Evolutionary conservation across 2,888 invertebrate genomes (phyloP), one percentile per base, ranked within the genome.

Genomic region (Macrosoma leucophasiata): DNA sequence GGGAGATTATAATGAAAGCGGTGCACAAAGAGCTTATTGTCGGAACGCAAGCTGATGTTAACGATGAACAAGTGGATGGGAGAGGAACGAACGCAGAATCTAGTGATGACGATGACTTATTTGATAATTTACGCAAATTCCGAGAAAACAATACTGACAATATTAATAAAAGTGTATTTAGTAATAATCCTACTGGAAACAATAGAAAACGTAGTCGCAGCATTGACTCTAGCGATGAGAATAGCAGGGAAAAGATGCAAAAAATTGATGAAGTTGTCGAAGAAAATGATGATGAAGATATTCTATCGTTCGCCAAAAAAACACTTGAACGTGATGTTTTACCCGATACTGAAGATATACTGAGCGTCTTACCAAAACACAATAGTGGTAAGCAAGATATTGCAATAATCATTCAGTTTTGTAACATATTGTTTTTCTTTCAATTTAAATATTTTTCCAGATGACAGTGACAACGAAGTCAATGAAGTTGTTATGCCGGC

Each of bases 1-100:
- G 85, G 30, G 81, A 84, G 50, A 72, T 88, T 29, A 81, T 90
- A 41, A 71, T 78, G 31, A 82, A 86, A 59, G 87, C 87, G 1
- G 58, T 89, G 20, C 81, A 86, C 41, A 86, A 86, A 44, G 84
- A 76, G 42, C 68, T 85, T 32, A 65, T 77, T 28, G 45, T 76
- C 23, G 69, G 74, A 12, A 40, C 52, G 4, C 21, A 40, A 3
- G 21, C 36, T 9, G 19, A 32, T 2, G 22, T 15, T 6, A 23
- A 35, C 17, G 39, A 31, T 31, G 39, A 38, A 7, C 35, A 36
- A 23, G 25, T 14, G 13, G 21, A 39, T 9, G 29, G 25, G 11
- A 36, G 19, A 42, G 10, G 31, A 53, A 39, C 36, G 24, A 24
- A 41, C 21, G 25, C 32, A 2, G 47, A 45, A 30, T 45, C 48